Base-by-base conservation (phyloP, 2,888 invertebrate species). In the Trachelus stipa region DNA sequence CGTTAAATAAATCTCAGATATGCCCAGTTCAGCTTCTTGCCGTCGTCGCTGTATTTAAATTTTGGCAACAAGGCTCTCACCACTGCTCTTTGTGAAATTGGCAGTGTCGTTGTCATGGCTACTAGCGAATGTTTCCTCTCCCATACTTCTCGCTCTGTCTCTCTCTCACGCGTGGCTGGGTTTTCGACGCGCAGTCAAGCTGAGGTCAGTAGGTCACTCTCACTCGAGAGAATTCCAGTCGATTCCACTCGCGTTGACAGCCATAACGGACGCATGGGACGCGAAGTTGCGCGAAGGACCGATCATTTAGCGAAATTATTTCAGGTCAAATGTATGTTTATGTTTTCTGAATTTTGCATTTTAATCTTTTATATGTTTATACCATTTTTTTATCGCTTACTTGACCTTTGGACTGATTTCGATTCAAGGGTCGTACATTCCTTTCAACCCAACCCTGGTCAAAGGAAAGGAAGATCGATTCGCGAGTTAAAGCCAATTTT, bases 191-290 rank as follows among this genome's bases (percentile, higher is more conserved):
- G 80, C 73, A 80, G 78, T 34, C 80, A 77, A 78, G 77, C 81
- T 85, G 85, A 87, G 90, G 90, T 90, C 88, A 90, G 90, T 90
- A 87, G 90, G 90, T 90, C 90, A 90, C 90, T 90, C 90, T 90
- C 89, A 85, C 90, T 88, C 83, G 83, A 83, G 81, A 77, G 81
- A 77, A 73, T 81, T 75, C 75, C 79, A 40, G 73, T 75, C 76
- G 81, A 40, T 74, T 69, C 75, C 79, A 68, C 73, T 73, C 76
- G 74, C 77, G 73, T 71, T 40, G 69, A 75, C 68, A 35, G 68
- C 23, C 33, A 11, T 33, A 31, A 71, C 31, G 23, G 23, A 56
- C 56, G 6, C 23, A 56, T 56, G 23, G 56, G 56, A 23, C 56
- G 56, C 1, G 23, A 23, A 56, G 23, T 56, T 23, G 23, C 9